A percentile compares a stretch with the other conserved stretches of the same genome.
phyloP scores from a whole-genome alignment of 2,888 invertebrate genomes.

The Clusia tigrina region DNA sequence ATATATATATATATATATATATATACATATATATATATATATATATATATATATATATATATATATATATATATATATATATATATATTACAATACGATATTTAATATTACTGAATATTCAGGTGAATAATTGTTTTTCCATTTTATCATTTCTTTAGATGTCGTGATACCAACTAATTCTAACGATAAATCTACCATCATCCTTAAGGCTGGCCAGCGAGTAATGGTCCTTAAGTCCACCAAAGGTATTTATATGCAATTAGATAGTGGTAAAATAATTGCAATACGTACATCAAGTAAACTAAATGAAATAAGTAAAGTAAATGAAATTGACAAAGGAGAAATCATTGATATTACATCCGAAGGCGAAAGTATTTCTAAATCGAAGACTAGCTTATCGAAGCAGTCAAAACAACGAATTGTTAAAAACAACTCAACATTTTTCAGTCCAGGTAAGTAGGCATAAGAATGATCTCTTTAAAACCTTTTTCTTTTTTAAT shows the following conservation, averaged over 20 bases:
- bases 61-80: too few species aligned
- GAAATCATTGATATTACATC: slow-evolving; percentile 58
- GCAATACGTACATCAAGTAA: slow-evolving; percentile 73
- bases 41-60: too few species aligned
- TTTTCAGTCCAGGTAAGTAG: too few species aligned
- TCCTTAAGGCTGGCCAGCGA: slow-evolving; percentile 91
- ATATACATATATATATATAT: too few species aligned
- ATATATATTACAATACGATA: too few species aligned
- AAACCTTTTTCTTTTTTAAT: too few species aligned
- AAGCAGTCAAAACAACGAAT: neutral
- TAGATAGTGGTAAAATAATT: slow-evolving; percentile 93
- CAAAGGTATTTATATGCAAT: slow-evolving; percentile 94
- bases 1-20: too few species aligned
- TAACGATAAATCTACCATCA: slow-evolving; percentile 87
- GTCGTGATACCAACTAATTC: slow-evolving; percentile 93
- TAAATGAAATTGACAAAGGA: slow-evolving; percentile 47
- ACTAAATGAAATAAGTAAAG: slow-evolving; percentile 47
- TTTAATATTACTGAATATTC: too few species aligned
- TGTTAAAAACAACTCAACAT: too few species aligned
- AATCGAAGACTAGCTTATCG: slow-evolving; percentile 32
- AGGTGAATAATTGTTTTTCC: too few species aligned
- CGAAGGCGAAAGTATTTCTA: slow-evolving; percentile 46
- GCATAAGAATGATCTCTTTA: too few species aligned
- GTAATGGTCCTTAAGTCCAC: slow-evolving; percentile 94
- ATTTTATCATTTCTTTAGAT: slow-evolving; percentile 67